Evolutionary conservation across 2,888 invertebrate genomes (phyloP).

Genomic region (Diloba caeruleocephala): DNA sequence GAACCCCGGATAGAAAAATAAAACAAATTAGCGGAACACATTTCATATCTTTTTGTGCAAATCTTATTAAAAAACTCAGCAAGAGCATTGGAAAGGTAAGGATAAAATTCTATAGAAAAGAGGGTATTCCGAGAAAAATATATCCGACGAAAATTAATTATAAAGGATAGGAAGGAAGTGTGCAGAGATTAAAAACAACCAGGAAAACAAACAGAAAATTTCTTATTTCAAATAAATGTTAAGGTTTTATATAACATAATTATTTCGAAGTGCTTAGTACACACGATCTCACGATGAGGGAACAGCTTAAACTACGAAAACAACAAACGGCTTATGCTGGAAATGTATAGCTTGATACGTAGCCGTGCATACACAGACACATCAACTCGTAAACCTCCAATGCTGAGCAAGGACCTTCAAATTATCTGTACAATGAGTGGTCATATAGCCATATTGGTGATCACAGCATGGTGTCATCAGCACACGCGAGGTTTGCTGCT

Average conservation of each 20-base stretch:
- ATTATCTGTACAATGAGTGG: no score
- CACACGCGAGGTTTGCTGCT: no score
- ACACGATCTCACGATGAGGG: no score
- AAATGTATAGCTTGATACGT: no score
- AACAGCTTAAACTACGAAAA: not conserved
- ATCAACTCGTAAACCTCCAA: no score
- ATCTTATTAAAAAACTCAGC: constrained; percentile 8
- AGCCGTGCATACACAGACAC: no score
- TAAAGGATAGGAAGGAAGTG: constrained; percentile 33
- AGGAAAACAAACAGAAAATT: constrained; percentile 17
- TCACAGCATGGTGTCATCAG: no score
- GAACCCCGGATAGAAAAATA: constrained; percentile 11
- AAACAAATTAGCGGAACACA: constrained; percentile 16
- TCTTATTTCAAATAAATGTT: not conserved
- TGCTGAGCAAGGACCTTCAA: no score
- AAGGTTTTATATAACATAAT: not conserved
- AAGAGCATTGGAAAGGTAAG: constrained; percentile 15
- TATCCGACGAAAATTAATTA: constrained; percentile 49
- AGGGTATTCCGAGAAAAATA: constrained; percentile 28
- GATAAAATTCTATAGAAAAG: constrained; percentile 21
- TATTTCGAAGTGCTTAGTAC: constrained; percentile 3
- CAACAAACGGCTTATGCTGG: no score
- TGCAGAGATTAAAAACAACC: constrained; percentile 21
- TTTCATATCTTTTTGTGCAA: not conserved
- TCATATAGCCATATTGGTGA: no score